Conservation (phyloP, 2,888 invertebrate species). For the Alitta virens region DNA sequence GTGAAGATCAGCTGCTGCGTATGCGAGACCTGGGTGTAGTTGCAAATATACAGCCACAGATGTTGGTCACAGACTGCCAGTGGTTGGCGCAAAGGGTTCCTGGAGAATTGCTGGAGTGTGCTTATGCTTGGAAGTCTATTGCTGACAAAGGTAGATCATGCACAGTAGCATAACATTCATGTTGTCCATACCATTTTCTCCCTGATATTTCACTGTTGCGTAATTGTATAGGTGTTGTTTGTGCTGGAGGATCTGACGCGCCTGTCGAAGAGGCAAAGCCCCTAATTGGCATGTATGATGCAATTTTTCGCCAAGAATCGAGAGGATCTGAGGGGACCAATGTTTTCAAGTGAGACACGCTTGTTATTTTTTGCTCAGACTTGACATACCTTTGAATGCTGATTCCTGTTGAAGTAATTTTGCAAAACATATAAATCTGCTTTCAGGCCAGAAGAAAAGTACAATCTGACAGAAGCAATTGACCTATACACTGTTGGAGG, state of each 20-base stretch:
- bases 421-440: too few relatives aligned
- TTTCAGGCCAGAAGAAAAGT: constrained; percentile 27
- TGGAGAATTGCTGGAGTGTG: constrained; percentile 8
- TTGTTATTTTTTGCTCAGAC: too few relatives aligned
- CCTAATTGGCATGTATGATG: constrained; percentile 30
- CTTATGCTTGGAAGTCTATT: constrained; percentile 31
- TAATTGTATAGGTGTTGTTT: constrained; percentile 21
- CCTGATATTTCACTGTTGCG: background rate
- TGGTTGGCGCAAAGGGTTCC: constrained; percentile 24
- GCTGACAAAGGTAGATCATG: constrained; percentile 22
- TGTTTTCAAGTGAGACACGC: constrained; percentile 16
- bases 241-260: constrained; percentile 31
- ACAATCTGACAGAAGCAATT: constrained; percentile 23
- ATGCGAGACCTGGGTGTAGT: constrained; percentile 25
- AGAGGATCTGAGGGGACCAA: background rate
- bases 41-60: constrained; percentile 32
- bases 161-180: too few relatives aligned
- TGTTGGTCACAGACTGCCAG: constrained; percentile 26
- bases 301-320: constrained; percentile 18
- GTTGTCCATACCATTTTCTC: too few relatives aligned
- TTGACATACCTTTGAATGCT: too few relatives aligned
- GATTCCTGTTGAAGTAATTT: too few relatives aligned
- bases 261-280: constrained; percentile 27
- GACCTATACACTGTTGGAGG: constrained; percentile 30
- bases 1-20: constrained; percentile 23